A percentile compares a stretch with the other conserved stretches of the same genome.
Conservation (phyloP, 2,113 vertebrate genomes). For the Microcebus griseorufus region DNA sequence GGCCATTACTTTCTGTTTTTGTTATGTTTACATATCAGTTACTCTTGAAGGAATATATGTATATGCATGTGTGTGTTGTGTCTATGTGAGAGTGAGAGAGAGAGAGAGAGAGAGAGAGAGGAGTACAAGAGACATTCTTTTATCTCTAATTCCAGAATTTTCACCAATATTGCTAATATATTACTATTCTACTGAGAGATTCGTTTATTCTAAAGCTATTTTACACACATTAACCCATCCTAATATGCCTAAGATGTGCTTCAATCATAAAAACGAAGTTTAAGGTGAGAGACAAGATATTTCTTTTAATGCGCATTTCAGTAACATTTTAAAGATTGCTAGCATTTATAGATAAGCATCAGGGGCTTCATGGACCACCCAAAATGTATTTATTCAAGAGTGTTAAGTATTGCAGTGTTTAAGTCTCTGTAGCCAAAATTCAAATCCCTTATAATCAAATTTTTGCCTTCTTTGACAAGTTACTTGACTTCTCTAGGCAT, state of each 20-base stretch:
- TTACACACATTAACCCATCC: background rate
- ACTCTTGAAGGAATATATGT: background rate
- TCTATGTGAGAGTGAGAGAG: background rate
- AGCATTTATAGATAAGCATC: background rate
- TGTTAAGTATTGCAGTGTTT: background rate
- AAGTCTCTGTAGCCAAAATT: background rate
- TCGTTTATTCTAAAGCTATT: background rate
- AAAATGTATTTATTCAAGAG: background rate
- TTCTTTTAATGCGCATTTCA: background rate
- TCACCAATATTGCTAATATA: background rate
- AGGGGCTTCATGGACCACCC: background rate
- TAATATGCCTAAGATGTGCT: background rate
- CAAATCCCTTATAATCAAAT: background rate
- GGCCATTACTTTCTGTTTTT: background rate
- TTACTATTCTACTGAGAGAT: background rate
- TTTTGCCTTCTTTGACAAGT: background rate
- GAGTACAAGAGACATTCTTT: background rate
- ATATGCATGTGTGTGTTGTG: background rate
- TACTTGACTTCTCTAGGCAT: background rate
- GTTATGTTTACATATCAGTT: background rate
- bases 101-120: background rate
- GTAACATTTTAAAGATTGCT: background rate
- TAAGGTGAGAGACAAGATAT: background rate
- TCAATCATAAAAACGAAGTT: background rate
- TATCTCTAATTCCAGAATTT: background rate